Percentiles rank a stretch among this genome's conserved stretches.
phyloP scores from a whole-genome alignment of 1,140 invertebrate species.

The Bradysia coprophila region DNA sequence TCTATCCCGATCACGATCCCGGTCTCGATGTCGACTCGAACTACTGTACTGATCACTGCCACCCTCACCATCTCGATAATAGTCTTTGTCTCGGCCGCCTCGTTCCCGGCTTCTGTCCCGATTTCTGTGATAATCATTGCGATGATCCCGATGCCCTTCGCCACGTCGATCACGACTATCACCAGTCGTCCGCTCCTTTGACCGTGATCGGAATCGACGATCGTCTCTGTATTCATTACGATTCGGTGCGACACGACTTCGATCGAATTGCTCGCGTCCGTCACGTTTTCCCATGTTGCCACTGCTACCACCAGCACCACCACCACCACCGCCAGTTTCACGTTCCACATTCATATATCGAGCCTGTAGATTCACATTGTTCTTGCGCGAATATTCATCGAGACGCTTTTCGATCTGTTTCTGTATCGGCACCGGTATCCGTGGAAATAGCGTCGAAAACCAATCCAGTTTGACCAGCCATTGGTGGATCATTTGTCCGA shows the following conservation, averaged over 20 bases:
- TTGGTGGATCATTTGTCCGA: slow-evolving; percentile 84
- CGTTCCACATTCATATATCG: background rate
- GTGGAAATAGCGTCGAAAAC: slow-evolving; percentile 95
- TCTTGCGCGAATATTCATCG: slow-evolving; percentile 26
- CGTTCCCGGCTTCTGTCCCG: background rate
- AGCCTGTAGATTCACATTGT: slow-evolving; percentile 8
- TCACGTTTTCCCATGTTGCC: background rate
- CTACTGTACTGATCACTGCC: background rate
- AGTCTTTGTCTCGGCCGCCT: background rate
- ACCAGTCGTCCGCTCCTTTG: slow-evolving; percentile 16
- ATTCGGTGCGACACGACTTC: background rate
- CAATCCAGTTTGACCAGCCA: slow-evolving; percentile 93
- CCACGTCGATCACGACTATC: slow-evolving; percentile 13
- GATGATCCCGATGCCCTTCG: no score
- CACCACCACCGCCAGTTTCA: slow-evolving; percentile 1
- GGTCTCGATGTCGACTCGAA: background rate
- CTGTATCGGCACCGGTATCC: slow-evolving; percentile 98
- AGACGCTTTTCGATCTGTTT: slow-evolving; percentile 66
- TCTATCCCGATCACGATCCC: background rate
- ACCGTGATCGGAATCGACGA: background rate
- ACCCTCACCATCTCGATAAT: background rate
- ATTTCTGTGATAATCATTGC: slow-evolving; percentile 1
- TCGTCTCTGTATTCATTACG: slow-evolving; percentile 2
- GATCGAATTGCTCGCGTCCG: background rate
- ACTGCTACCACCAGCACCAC: slow-evolving; percentile 1